These are phyloP conservation scores for Drosophila kanekoi DNA, from an alignment of 2,888 invertebrate species.

Conservation along the genomic window DNA sequence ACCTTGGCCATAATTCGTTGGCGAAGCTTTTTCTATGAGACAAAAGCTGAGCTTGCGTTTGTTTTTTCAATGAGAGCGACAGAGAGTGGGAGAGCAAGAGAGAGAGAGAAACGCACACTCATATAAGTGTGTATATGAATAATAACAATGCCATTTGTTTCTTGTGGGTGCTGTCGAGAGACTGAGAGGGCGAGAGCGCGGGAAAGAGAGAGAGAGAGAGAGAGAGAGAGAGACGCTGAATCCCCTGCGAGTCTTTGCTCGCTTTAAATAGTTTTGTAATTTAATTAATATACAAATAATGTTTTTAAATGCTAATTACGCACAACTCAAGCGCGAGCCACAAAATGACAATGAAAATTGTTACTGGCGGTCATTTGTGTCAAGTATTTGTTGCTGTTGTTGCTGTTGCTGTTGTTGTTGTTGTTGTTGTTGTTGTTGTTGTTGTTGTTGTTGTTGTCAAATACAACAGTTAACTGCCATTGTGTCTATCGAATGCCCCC, in stretches of 20 bases:
- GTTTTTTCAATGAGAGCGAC: constrained; percentile 61
- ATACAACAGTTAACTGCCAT: constrained; percentile 48
- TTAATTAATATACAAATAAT: constrained; percentile 77
- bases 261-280: constrained; percentile 70
- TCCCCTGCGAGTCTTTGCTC: constrained; percentile 17
- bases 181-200: constrained; percentile 1
- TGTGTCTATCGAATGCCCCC: constrained; percentile 54
- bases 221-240: neutral
- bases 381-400: constrained; percentile 20
- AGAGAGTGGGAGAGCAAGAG: no score
- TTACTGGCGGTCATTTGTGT: constrained; percentile 60
- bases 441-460: constrained; percentile 39
- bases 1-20: constrained; percentile 76
- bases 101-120: neutral
- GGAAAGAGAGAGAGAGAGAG: neutral
- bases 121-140: constrained; percentile 26
- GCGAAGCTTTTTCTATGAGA: constrained; percentile 64
- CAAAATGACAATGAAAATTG: constrained; percentile 72
- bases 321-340: constrained; percentile 58
- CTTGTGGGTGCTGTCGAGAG: constrained; percentile 13
- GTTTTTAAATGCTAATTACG: constrained; percentile 79
- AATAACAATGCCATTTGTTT: constrained; percentile 52
- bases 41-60: constrained; percentile 69
- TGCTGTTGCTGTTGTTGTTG: constrained; percentile 14
- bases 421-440: no score